These are phyloP conservation scores for Parazoanthus darwini DNA, from an alignment of 92 coral and sea anemone genomes.

Conservation along the genomic window DNA sequence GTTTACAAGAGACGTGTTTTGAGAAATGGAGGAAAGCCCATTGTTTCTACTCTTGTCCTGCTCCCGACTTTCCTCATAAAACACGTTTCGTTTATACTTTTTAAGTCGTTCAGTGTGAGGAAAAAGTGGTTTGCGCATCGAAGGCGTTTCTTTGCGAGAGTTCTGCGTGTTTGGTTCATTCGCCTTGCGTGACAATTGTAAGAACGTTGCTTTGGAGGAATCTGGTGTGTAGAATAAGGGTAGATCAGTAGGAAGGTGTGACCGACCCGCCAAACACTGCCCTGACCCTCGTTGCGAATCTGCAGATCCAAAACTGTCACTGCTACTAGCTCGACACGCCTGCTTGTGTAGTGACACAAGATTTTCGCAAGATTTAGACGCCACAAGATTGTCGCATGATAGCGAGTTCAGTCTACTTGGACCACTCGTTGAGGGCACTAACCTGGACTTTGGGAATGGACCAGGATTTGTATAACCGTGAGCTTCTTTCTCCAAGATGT, in stretches of 20 bases:
- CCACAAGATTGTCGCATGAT: conserved; percentile 1
- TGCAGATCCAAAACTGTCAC: conserved; percentile 27
- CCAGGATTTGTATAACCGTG: neutral
- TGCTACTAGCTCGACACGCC: conserved; percentile 10
- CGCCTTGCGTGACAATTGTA: conserved; percentile 13
- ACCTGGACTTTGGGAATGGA: neutral
- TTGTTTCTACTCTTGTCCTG: conserved; percentile 7
- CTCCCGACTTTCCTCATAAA: conserved; percentile 35
- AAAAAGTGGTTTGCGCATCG: conserved; percentile 29
- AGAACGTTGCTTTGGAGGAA: conserved; percentile 26
- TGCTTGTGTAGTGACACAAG: conserved; percentile 1
- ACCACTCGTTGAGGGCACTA: conserved; percentile 33
- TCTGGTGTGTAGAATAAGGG: conserved; percentile 61
- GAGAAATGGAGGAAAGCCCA: neutral
- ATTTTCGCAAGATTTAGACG: conserved; percentile 27
- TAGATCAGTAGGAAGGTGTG: conserved; percentile 53
- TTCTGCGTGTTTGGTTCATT: neutral
- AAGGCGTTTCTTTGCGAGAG: conserved; percentile 9
- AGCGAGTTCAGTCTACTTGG: conserved; percentile 22
- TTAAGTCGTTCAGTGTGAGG: conserved; percentile 32
- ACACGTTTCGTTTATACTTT: conserved; percentile 29
- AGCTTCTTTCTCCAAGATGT: conserved; percentile 8
- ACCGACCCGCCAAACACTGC: conserved; percentile 14
- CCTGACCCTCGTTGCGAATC: conserved; percentile 3
- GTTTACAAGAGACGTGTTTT: conserved; percentile 4